phyloP scores from a whole-genome alignment of 1,140 invertebrate species.

The Grapholita molesta region DNA sequence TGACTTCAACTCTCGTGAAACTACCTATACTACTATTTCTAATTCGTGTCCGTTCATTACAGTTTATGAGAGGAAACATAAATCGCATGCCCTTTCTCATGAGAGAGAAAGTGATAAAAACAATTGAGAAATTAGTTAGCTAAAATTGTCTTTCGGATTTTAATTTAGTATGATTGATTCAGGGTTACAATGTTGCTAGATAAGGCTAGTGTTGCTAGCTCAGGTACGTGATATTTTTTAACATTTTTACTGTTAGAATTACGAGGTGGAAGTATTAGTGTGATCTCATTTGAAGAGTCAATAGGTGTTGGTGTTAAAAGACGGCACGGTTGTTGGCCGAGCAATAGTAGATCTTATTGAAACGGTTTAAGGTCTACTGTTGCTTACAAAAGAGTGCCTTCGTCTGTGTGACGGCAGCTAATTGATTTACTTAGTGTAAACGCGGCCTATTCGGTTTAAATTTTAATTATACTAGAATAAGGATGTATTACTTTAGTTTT shows the following conservation, averaged over 20 bases:
- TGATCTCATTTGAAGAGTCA: conserved; percentile 14
- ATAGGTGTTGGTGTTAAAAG: background rate
- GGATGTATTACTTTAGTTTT: background rate
- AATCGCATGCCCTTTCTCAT: no score
- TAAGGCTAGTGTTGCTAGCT: background rate
- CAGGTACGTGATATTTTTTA: conserved; percentile 11
- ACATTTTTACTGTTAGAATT: background rate
- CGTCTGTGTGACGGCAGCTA: conserved; percentile 3
- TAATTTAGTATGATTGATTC: no score
- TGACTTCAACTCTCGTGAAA: no score
- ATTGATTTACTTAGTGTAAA: conserved; percentile 1
- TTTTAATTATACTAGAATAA: background rate
- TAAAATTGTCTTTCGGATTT: no score
- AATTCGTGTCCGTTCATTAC: no score
- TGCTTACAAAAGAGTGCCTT: background rate
- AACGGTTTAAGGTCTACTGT: background rate
- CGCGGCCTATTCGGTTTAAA: conserved; percentile 9
- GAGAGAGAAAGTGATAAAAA: no score
- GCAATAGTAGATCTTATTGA: background rate
- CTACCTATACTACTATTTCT: no score
- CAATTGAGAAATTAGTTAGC: no score
- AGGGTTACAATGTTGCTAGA: background rate
- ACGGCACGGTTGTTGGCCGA: background rate
- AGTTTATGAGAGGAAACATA: no score
- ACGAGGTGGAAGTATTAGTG: conserved; percentile 1